Base-by-base conservation (phyloP, 1,140 invertebrate genomes). In the Drosophila melanica region DNA sequence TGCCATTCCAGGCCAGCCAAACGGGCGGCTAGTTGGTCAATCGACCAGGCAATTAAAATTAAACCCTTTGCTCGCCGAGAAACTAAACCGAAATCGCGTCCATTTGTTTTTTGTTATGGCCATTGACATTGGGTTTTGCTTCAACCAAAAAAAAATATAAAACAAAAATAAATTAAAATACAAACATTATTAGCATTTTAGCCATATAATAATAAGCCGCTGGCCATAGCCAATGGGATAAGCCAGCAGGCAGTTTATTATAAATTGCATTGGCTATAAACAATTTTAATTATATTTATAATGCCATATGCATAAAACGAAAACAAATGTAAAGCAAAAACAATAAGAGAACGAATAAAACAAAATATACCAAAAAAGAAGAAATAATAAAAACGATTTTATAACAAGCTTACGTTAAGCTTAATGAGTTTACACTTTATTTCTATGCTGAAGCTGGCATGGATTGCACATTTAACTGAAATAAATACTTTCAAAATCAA, bases 201-300 rank as follows among this genome's bases (percentile, higher is more conserved):
- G 39, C 47, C 37, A 51, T 63, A 63, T 35, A 69, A 64, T 53
- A 70, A 65, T 81, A 69, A 87, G 71, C 72, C 73, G 74, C 30
- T 45, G 20, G 55, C 62, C 82, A 82, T 87, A 66, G 57, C 76
- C 33, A 87, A 89, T 69, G 68, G 79, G 82, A 77, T 87, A 58
- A 82, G 41, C 35, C 16, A 41, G 53, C 42, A 16, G 55, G 18
- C 50, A 63, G 60, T 50, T 75, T 55, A 41, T 66, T 58, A 74
- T 74, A 59, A 74, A 64, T 62, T 66, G 67, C 59, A 77, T 69
- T 69, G 65, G 48, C 39, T 33, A 66, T 63, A 70, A 66, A 66
- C 72, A 71, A 55, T 71, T 75, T 78, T 60, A 75, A 70, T 62
- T 78, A 75, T 62, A 71, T 71, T 70, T 70, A 74, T 77, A 39